Evolutionary conservation across 1,140 invertebrate genomes (phyloP).

Genomic region (Rhizoglyphus robini): DNA sequence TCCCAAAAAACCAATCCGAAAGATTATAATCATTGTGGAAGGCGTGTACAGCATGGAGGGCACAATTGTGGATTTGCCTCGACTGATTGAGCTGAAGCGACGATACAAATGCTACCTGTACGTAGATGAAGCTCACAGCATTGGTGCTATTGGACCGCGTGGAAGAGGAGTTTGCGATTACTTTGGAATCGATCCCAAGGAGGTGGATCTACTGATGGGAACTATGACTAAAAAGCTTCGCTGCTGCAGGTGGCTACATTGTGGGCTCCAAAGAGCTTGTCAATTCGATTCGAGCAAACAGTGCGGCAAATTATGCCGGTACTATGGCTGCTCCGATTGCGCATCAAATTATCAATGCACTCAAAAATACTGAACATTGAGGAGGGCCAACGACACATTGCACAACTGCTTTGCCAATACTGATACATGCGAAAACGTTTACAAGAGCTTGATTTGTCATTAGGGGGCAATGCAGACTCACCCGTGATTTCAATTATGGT

Average conservation of each 20-base stretch:
- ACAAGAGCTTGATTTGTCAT: constrained; percentile 84
- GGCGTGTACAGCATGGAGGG: constrained; percentile 95
- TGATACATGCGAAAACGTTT: constrained; percentile 72
- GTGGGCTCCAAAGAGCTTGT: constrained; percentile 53
- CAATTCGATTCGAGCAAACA: constrained; percentile 57
- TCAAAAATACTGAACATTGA: constrained; percentile 43
- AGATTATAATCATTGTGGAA: constrained; percentile 86
- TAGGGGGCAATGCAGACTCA: constrained; percentile 89
- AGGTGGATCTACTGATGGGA: constrained; percentile 43
- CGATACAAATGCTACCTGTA: constrained; percentile 42
- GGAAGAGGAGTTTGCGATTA: constrained; percentile 40
- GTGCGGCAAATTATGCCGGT: constrained; percentile 74
- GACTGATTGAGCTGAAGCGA: constrained; percentile 38
- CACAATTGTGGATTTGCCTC: constrained; percentile 49
- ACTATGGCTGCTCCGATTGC: constrained; percentile 79
- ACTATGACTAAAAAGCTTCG: constrained; percentile 45
- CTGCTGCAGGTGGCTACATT: constrained; percentile 41
- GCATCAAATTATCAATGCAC: constrained; percentile 76
- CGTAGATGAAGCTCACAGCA: constrained; percentile 41
- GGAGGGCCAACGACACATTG: constrained; percentile 51
- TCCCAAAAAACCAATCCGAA: constrained; percentile 64
- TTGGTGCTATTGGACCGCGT: constrained; percentile 39
- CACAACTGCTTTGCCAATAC: constrained; percentile 67
- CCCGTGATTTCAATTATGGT: constrained; percentile 92
- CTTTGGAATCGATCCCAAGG: constrained; percentile 36